Evolutionary conservation across 30 jellyfish, hydroid and myxozoan species (phyloP).

Genomic region (Hydractinia echinata): DNA sequence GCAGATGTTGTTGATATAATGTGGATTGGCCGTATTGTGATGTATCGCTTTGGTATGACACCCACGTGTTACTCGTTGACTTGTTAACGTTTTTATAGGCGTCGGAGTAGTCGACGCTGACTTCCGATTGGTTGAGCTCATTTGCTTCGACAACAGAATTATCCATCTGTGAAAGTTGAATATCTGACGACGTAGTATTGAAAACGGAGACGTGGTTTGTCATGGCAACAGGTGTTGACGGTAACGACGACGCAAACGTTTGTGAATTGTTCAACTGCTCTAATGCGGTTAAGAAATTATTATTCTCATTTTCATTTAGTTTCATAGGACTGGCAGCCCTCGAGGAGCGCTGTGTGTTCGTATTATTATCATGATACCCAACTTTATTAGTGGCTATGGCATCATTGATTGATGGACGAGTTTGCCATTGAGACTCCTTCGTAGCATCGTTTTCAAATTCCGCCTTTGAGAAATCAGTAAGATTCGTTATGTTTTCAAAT

Average conservation of each 20-base stretch:
- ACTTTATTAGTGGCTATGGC: conserved; percentile 16
- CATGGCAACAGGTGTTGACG: not conserved
- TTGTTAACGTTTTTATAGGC: not conserved
- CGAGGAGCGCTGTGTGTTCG: not conserved
- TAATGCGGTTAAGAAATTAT: not conserved
- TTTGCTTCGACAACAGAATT: not conserved
- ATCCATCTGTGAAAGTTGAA: conserved; percentile 1
- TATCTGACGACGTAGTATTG: not conserved
- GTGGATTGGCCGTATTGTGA: not conserved
- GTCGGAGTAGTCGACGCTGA: conserved; percentile 10
- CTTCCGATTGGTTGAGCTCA: conserved; percentile 12
- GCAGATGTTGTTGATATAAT: not conserved
- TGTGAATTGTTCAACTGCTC: not conserved
- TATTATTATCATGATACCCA: not conserved
- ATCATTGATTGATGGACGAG: conserved; percentile 7
- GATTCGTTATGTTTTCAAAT: not conserved
- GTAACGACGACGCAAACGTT: not conserved
- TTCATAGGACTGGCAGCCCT: conserved; percentile 8
- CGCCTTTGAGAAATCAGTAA: not conserved
- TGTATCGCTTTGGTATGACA: not conserved
- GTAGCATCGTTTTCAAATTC: not conserved
- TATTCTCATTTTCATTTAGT: not conserved
- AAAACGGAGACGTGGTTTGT: not conserved
- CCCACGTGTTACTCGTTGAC: not conserved
- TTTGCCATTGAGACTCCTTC: not conserved